phyloP scores from a whole-genome alignment of 2,113 vertebrate genomes.

The Brachypteracias leptosomus region DNA sequence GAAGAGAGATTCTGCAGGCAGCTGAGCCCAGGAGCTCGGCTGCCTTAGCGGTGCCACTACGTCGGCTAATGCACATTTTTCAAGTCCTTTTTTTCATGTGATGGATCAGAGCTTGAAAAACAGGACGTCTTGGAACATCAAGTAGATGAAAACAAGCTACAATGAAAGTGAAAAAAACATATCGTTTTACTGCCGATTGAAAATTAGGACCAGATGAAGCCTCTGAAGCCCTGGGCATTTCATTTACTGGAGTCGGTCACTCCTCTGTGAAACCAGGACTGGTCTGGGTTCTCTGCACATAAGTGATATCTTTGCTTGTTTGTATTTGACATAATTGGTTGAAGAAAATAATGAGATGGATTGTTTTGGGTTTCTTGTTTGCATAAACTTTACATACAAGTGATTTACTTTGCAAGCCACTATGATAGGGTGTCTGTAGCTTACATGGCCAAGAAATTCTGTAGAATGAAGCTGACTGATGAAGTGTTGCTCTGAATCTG shows the following conservation, averaged over 20 bases:
- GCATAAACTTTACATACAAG: conserved; percentile 27
- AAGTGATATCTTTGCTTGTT: conserved; percentile 54
- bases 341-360: conserved; percentile 55
- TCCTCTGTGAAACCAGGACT: conserved; percentile 52
- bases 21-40: background rate
- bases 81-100: conserved; percentile 22
- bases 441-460: background rate
- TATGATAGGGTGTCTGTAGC: background rate
- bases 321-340: conserved; percentile 41
- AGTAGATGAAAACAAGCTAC: conserved; percentile 72
- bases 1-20: background rate
- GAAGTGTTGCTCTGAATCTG: background rate
- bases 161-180: conserved; percentile 57
- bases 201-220: conserved; percentile 76
- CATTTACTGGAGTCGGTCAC: conserved; percentile 62
- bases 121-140: conserved; percentile 54
- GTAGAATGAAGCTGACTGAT: background rate
- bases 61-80: background rate
- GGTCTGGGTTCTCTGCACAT: background rate
- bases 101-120: conserved; percentile 64
- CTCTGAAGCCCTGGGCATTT: conserved; percentile 64
- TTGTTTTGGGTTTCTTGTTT: conserved; percentile 65
- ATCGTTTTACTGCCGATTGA: conserved; percentile 65
- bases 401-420: background rate
- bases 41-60: background rate